A percentile compares a stretch with the other conserved stretches of the same genome.
phyloP scores from a whole-genome alignment of 2,113 vertebrate species.

The Cynoglossus semilaevis region DNA sequence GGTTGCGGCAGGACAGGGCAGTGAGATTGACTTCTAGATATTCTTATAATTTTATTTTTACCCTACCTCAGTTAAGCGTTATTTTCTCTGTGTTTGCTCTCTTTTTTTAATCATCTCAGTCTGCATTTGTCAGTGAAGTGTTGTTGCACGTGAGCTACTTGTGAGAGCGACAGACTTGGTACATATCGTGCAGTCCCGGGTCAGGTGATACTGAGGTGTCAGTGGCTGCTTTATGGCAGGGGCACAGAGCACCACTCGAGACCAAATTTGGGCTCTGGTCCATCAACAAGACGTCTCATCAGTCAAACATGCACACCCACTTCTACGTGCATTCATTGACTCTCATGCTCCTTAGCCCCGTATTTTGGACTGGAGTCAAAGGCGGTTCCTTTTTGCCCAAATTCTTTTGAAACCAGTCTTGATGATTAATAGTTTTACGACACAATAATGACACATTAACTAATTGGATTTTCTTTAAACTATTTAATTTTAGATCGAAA shows the following conservation, averaged over 20 bases:
- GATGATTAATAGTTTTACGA: no score
- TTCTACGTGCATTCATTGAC: not conserved
- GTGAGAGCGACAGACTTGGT: conserved; percentile 62
- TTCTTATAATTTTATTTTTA: no score
- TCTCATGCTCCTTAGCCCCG: not conserved
- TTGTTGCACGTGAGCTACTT: conserved; percentile 13
- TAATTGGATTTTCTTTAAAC: no score
- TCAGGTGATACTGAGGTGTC: conserved; percentile 91
- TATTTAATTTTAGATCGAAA: no score
- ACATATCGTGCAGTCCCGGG: conserved; percentile 70
- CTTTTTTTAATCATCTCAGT: not conserved
- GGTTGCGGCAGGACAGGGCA: no score
- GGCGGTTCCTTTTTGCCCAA: conserved; percentile 14
- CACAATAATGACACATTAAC: no score
- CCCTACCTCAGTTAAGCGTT: no score
- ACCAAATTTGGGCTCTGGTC: conserved; percentile 93
- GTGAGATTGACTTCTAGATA: no score
- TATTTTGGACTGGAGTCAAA: not conserved
- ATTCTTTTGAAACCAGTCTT: no score
- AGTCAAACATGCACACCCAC: conserved; percentile 20
- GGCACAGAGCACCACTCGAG: conserved; percentile 78
- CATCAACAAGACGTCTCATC: conserved; percentile 68
- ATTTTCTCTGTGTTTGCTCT: no score
- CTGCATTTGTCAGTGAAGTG: not conserved
- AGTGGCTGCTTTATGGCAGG: conserved; percentile 83